Evolutionary conservation across 1,140 invertebrate genomes (phyloP), one percentile per base, ranked within the genome.

Genomic region (Pantala flavescens): DNA sequence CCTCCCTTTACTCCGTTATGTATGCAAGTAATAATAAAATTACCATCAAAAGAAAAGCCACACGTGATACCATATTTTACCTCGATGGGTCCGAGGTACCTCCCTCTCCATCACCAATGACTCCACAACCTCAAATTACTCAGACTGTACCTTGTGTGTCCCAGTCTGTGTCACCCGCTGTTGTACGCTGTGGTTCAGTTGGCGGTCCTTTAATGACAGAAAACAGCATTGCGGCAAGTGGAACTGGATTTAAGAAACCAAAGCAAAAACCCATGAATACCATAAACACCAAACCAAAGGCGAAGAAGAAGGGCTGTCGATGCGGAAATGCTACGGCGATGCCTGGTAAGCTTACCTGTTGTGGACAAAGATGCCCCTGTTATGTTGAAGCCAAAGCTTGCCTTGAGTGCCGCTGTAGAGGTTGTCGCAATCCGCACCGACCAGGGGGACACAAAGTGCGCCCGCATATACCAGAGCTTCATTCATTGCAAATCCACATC

Each of bases 291-390:
- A 72, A 72, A 23, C 77, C 83, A 79, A 79, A 90, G 84, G 81
- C 85, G 86, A 82, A 90, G 88, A 87, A 73, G 12, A 80, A 80
- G 73, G 92, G 92, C 14, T 97, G 94, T 82, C 86, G 93, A 76
- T 96, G 94, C 86, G 94, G 94, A n/a, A 93, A 93, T 83, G 92
- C 93, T 21, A 94, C 93, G 0, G 87, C 91, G 10, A 90, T 90
- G 76, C 93, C 93, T 16, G 93, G 93, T 14, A 96, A 95, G 82
- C 82, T 96, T 72, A 96, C 94, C 0, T 97, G 95, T 83, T 95
- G 94, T 82, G 94, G 94, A 3, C 94, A 96, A 81, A 85, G 94
- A 76, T 97, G 95, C 85, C 93, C 94, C 0, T 97, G 95, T 84
- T 97, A 96, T 83, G 92, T 93, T 74, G 92, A 91, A 78, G 90